Evolutionary conservation across 2,888 invertebrate genomes (phyloP).

Genomic region (Lithosia quadra): DNA sequence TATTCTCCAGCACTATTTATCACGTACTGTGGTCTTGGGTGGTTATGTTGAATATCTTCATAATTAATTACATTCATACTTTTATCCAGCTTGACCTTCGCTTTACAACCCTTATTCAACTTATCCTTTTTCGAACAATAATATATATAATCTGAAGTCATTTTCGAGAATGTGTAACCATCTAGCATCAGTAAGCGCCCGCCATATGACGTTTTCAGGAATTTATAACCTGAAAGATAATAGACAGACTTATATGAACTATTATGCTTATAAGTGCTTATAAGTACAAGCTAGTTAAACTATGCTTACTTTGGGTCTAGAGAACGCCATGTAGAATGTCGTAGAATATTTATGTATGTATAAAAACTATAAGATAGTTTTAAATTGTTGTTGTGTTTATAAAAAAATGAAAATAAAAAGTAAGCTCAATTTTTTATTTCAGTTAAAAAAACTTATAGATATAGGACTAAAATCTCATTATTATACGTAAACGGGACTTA

Average conservation of each 20-base stretch:
- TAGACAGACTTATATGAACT: no score
- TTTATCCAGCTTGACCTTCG: slow-evolving; percentile 37
- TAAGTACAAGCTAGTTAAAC: no score
- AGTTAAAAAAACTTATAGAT: no score
- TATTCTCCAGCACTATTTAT: neutral
- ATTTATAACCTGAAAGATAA: slow-evolving; percentile 17
- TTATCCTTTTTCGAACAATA: slow-evolving; percentile 50
- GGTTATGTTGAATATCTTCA: slow-evolving; percentile 10
- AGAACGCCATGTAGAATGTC: no score
- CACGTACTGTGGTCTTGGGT: neutral
- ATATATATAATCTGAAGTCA: slow-evolving; percentile 40
- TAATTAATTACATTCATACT: neutral
- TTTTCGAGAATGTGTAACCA: slow-evolving; percentile 49
- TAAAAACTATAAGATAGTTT: no score
- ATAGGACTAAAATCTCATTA: no score
- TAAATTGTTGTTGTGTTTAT: no score
- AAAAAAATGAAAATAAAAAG: no score
- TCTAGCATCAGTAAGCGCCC: slow-evolving; percentile 52
- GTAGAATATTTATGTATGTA: no score
- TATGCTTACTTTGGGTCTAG: no score
- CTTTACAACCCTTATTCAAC: slow-evolving; percentile 41
- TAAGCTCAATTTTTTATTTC: neutral
- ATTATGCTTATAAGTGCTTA: no score
- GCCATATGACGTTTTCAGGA: slow-evolving; percentile 29
- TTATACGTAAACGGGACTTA: no score